Percentiles rank a stretch among this genome's conserved stretches.
These are phyloP conservation scores for Trissolcus basalis DNA, from an alignment of 1,140 invertebrate species.

Conservation along the genomic window DNA sequence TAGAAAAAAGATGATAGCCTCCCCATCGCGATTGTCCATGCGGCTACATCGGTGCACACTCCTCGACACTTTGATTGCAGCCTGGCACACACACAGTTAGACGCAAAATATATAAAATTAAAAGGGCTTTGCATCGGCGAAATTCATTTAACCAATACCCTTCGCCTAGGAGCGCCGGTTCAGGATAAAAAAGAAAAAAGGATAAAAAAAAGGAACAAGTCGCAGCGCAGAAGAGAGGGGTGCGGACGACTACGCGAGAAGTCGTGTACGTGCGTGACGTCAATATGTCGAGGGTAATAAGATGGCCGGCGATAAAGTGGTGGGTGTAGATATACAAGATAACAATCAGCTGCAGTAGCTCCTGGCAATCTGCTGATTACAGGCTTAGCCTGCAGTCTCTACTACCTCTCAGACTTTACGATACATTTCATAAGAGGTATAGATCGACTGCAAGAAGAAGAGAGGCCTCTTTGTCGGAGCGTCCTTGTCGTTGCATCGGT, in stretches of 20 bases:
- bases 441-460: conserved; percentile 34
- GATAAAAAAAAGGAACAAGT: conserved; percentile 32
- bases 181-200: conserved; percentile 17
- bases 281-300: conserved; percentile 75
- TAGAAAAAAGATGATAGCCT: conserved; percentile 26
- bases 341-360: conserved; percentile 76
- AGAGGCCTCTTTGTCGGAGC: conserved; percentile 1
- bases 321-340: conserved; percentile 76
- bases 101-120: conserved; percentile 53
- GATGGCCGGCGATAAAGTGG: conserved; percentile 75
- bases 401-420: conserved; percentile 57
- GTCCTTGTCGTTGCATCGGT: conserved; percentile 19
- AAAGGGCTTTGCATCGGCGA: conserved; percentile 17
- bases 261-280: conserved; percentile 72
- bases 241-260: conserved; percentile 42
- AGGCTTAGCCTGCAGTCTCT: conserved; percentile 69
- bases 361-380: conserved; percentile 75
- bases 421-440: conserved; percentile 63
- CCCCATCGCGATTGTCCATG: conserved; percentile 15
- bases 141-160: conserved; percentile 50
- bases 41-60: neutral
- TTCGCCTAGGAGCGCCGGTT: conserved; percentile 28
- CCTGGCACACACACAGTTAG: neutral
- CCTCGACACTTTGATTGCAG: conserved; percentile 9
- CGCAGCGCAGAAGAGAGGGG: conserved; percentile 21